Base-by-base conservation (phyloP, 2,113 vertebrate genomes). In the Balaeniceps rex region DNA sequence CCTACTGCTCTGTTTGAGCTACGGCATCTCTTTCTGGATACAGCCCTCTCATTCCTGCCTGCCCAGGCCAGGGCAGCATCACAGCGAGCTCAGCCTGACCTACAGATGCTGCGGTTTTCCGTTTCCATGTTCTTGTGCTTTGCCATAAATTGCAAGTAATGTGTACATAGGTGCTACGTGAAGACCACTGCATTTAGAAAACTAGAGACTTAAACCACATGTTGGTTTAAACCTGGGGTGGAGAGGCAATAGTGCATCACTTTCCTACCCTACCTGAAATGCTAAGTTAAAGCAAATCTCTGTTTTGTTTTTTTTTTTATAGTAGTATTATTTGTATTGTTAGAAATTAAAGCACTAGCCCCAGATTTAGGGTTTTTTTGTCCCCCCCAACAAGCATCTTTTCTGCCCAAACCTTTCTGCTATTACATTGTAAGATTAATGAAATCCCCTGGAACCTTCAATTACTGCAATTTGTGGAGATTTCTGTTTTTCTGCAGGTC, bases 151-250 rank as follows among this genome's bases (percentile, higher is more conserved):
- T 36, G n/a, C n/a, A 54, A n/a, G 21, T 25, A 22, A 7, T 7
- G 10, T 11, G 16, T 63, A 29, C 1, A 0, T 5, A 38, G 11
- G 9, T 63, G 34, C 57, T 70, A 10, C 7, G 0, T 4, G 47
- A 52, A 64, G 36, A 26, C 9, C 63, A 15, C 15, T 17, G 33
- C 21, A 22, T 57, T n/a, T 58, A 33, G 36, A 26, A 70, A 87
- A 38, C 28, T 28, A 23, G 54, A 47, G 36, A 15, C n/a, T 44
- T 54, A 55, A 79, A 49, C 44, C 33, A 66, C 13, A 5, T 28
- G 33, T 38, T 64, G n/a, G 15, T 64, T 90, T 81, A 74, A 55
- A 77, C 19, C 25, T 64, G 44, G 26, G 5, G 7, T 26, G 19
- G n/a, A 65, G 29, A 71, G 46, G 21, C 18, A 51, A 42, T 61